These are phyloP conservation scores for Frieseomelitta varia DNA, from an alignment of 1,140 invertebrate genomes.

Conservation along the genomic window DNA sequence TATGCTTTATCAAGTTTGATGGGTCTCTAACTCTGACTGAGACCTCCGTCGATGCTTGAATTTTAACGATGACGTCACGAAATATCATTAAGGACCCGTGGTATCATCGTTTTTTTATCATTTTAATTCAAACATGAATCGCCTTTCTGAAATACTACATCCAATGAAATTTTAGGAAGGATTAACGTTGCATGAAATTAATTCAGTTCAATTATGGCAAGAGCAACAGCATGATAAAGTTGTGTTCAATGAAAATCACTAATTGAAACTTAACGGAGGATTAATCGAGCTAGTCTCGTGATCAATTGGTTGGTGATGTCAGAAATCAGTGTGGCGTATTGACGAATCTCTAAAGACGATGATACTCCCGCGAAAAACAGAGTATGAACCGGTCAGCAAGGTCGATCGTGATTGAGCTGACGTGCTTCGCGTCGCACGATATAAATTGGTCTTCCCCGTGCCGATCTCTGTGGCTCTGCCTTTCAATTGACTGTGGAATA, in stretches of 20 bases:
- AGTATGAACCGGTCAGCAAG: constrained; percentile 68
- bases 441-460: constrained; percentile 68
- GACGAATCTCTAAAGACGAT: constrained; percentile 28
- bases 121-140: background rate
- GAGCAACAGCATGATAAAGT: too few relatives aligned
- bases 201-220: background rate
- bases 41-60: constrained; percentile 42
- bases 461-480: constrained; percentile 63
- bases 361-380: constrained; percentile 69
- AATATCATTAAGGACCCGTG: constrained; percentile 1
- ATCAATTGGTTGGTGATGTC: constrained; percentile 15
- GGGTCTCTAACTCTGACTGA: constrained; percentile 41
- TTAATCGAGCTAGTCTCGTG: constrained; percentile 1
- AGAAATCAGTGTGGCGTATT: constrained; percentile 4
- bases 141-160: background rate
- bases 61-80: constrained; percentile 31
- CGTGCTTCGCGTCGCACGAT: constrained; percentile 60
- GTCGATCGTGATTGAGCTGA: constrained; percentile 71
- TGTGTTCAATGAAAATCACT: background rate
- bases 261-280: background rate
- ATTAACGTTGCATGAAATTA: background rate
- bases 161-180: background rate
- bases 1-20: constrained; percentile 56
- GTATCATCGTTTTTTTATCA: background rate
- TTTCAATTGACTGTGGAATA: constrained; percentile 38